These are phyloP conservation scores for Trachops cirrhosus DNA, from an alignment of 2,797 vertebrate genomes.

Conservation along the genomic window DNA sequence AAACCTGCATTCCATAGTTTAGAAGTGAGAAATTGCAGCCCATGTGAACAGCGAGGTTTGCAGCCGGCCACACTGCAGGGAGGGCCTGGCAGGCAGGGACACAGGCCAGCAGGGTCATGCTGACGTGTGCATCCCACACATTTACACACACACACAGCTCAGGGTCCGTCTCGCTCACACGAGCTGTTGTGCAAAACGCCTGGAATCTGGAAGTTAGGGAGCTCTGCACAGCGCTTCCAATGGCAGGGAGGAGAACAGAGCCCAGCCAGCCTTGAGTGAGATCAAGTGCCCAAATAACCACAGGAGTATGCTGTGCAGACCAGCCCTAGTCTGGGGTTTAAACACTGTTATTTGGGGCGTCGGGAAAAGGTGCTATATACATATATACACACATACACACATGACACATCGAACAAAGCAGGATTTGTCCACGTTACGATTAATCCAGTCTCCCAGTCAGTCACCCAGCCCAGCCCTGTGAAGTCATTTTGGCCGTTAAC, in stretches of 20 bases:
- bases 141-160: conserved; percentile 55
- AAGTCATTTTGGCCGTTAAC: conserved; percentile 79
- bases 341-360: conserved; percentile 65
- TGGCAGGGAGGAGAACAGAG: conserved; percentile 62
- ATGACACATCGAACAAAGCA: conserved; percentile 72
- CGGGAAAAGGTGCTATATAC: conserved; percentile 5
- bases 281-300: conserved; percentile 70
- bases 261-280: conserved; percentile 10
- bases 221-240: conserved; percentile 50
- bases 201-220: conserved; percentile 64
- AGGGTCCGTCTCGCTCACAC: conserved; percentile 71
- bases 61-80: not conserved
- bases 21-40: conserved; percentile 79
- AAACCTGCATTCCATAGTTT: conserved; percentile 82
- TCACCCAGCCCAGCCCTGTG: conserved; percentile 59
- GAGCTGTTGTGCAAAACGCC: conserved; percentile 75
- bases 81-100: not conserved
- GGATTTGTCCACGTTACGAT: conserved; percentile 71
- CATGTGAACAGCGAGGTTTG: conserved; percentile 64
- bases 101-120: not conserved
- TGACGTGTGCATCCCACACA: not conserved
- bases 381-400: not conserved
- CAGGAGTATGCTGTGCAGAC: conserved; percentile 40
- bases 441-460: conserved; percentile 68
- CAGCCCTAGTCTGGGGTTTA: conserved; percentile 59